Conservation (phyloP, 2,888 invertebrate species). For the Stictocephala bisonia region DNA sequence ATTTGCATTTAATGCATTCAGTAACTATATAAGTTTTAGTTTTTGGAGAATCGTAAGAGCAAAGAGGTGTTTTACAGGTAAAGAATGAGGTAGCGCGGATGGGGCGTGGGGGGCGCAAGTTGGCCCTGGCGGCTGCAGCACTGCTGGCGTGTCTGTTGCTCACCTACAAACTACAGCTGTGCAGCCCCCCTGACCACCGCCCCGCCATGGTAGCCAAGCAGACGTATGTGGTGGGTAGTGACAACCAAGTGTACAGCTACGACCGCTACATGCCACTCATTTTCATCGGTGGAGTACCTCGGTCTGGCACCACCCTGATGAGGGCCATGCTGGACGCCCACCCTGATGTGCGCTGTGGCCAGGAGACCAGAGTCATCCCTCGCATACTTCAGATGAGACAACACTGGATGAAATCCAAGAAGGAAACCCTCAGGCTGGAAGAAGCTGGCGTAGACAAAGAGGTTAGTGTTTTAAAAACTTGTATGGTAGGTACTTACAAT, state of each 20-base stretch:
- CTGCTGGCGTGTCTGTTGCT: constrained; percentile 56
- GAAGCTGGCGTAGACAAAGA: constrained; percentile 95
- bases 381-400: constrained; percentile 94
- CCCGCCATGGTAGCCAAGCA: constrained; percentile 66
- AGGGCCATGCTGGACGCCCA: constrained; percentile 98
- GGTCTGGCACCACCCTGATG: constrained; percentile 97
- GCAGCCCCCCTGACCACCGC: constrained; percentile 52
- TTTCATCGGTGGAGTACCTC: constrained; percentile 97
- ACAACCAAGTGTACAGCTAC: constrained; percentile 77
- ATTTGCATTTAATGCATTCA: neutral
- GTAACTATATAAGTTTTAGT: neutral
- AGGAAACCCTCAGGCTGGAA: constrained; percentile 88
- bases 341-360: constrained; percentile 95
- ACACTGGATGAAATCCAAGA: constrained; percentile 95
- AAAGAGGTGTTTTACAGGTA: no score
- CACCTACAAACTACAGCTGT: constrained; percentile 58
- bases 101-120: constrained; percentile 61
- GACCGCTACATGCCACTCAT: constrained; percentile 92
- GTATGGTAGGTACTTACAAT: no score
- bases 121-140: constrained; percentile 58
- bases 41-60: neutral
- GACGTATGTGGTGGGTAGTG: constrained; percentile 73
- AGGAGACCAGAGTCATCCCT: constrained; percentile 97
- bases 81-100: constrained; percentile 60
- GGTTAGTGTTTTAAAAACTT: constrained; percentile 64